phyloP scores from a whole-genome alignment of 2,113 vertebrate genomes.

The Phoenicopterus ruber region DNA sequence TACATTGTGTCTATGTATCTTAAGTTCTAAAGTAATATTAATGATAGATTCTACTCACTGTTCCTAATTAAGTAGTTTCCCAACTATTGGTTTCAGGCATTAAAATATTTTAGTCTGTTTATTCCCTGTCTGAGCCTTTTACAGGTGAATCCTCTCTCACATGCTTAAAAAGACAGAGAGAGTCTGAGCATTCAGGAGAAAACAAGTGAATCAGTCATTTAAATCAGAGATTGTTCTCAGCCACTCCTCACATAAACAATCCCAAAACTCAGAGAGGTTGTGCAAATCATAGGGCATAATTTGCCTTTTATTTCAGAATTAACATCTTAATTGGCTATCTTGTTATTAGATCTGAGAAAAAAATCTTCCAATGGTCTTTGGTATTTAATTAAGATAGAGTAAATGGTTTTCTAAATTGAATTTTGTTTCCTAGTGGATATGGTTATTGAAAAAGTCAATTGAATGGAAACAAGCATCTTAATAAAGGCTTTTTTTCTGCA shows the following conservation, averaged over 20 bases:
- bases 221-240: not conserved
- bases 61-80: not conserved
- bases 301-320: slow-evolving; percentile 13
- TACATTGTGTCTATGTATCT: not conserved
- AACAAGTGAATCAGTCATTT: not conserved
- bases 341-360: not conserved
- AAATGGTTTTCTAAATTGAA: slow-evolving; percentile 14
- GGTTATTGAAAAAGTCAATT: slow-evolving; percentile 21
- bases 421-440: not conserved
- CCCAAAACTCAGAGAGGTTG: not conserved
- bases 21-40: not conserved
- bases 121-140: not conserved
- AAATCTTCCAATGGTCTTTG: not conserved
- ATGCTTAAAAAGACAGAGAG: not conserved
- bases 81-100: not conserved
- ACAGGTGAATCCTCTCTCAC: not conserved
- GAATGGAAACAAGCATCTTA: not conserved
- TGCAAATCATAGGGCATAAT: not conserved
- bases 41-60: not conserved
- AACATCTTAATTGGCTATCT: not conserved
- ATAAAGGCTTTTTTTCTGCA: not conserved
- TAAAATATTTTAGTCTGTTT: not conserved
- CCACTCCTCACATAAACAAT: not conserved
- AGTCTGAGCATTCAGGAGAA: not conserved
- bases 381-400: slow-evolving; percentile 25